Percentiles rank a stretch among this genome's conserved stretches.
Conservation (phyloP, 2,888 invertebrate genomes). For the Linnaemya vulpina region DNA sequence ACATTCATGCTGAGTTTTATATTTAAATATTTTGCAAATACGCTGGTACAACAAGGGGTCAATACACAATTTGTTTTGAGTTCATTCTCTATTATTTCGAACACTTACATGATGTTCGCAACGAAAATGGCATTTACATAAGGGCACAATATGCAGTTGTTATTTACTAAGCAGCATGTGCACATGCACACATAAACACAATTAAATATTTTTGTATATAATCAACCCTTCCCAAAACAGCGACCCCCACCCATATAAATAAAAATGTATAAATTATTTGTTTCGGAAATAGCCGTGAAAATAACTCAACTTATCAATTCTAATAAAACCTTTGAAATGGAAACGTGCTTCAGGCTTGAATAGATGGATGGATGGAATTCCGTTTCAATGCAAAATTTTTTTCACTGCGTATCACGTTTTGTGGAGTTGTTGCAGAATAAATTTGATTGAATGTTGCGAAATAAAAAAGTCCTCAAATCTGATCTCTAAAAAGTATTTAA, state of each 20-base stretch:
- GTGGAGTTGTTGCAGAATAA: neutral
- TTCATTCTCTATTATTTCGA: conserved; percentile 54
- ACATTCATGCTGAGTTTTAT: conserved; percentile 58
- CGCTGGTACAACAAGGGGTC: conserved; percentile 50
- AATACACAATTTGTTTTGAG: conserved; percentile 46
- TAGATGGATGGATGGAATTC: neutral
- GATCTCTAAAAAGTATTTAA: neutral
- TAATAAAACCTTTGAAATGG: conserved; percentile 5
- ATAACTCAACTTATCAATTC: conserved; percentile 38
- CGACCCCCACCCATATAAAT: neutral
- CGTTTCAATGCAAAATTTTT: neutral
- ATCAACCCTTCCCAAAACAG: neutral
- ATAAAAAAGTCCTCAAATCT: neutral
- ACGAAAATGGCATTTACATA: conserved; percentile 20
- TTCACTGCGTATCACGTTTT: conserved; percentile 18
- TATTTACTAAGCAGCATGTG: neutral
- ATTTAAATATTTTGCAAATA: conserved; percentile 1
- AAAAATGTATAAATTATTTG: neutral
- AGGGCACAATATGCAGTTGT: conserved; percentile 8
- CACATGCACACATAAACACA: neutral
- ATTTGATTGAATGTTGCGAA: neutral
- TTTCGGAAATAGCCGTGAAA: neutral
- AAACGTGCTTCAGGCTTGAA: conserved; percentile 4
- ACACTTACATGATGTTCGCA: neutral
- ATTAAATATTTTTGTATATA: neutral